Base-by-base conservation (phyloP, 2,797 vertebrate species). In the Melanotaenia pygmaea region DNA sequence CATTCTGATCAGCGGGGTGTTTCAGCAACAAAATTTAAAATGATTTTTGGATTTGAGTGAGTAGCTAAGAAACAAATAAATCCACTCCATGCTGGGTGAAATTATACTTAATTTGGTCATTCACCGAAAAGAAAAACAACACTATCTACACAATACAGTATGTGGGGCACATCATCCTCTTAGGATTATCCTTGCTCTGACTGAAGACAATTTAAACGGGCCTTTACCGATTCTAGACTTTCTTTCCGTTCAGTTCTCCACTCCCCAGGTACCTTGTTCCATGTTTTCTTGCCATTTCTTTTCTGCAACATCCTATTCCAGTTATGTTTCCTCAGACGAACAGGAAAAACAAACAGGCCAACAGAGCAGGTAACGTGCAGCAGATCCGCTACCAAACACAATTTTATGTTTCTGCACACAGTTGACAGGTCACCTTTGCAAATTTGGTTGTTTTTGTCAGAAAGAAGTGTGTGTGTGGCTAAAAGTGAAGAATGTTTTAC, bases 161-260 rank as follows among this genome's bases (percentile, higher is more conserved):
- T 79, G 61, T 82, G 70, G 65, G 64, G 67, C 63, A 66, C 74
- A 70, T 71, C 64, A 75, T 82, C 64, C 67, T 77, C 60, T 79
- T 67, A 61, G 85, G 60, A 81, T 81, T 83, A 76, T 38, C 70
- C 70, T 75, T 80, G 72, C 75, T 72, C 47, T 60, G 59, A 71
- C 71, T 77, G 71, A 81, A 72, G 51, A 72, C 54, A 84, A 80
- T 86, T 79, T 77, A 69, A 79, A 85, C 64, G 81, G 54, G 72
- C 69, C 57, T 70, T 59, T 37, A 67, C 34, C 82, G 57, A 80
- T 77, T 77, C 7, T 83, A 59, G 69, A 58, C 73, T 57, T 54
- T 59, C 51, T 68, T 74, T 74, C 53, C 35, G 61, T 70, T 74
- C 71, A 68, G 5, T 67, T 61, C 43, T 62, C 47, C 59, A 18